Conservation (phyloP, 2,797 vertebrate genomes). For the Argyrosomus regius region DNA sequence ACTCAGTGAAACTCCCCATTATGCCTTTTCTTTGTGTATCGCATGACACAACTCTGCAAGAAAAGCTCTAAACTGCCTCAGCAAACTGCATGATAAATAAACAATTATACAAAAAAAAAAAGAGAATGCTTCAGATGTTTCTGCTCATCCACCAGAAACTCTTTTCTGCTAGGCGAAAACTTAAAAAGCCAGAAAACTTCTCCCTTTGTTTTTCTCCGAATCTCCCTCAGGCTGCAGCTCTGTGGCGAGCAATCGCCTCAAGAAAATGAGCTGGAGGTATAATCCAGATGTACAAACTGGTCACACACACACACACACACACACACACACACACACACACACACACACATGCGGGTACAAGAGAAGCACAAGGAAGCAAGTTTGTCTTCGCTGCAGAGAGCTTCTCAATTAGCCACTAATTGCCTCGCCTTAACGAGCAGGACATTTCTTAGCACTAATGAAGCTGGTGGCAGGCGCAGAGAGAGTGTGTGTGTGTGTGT, state of each 20-base stretch:
- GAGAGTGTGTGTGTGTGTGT: background rate
- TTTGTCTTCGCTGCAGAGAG: constrained; percentile 72
- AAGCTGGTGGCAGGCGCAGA: constrained; percentile 72
- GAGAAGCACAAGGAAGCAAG: constrained; percentile 35
- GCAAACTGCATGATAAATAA: constrained; percentile 50
- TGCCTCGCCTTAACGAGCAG: constrained; percentile 77
- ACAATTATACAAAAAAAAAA: constrained; percentile 31
- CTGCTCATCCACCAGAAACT: constrained; percentile 9
- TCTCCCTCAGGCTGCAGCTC: constrained; percentile 46
- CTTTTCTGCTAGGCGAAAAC: constrained; percentile 15
- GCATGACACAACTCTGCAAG: constrained; percentile 17
- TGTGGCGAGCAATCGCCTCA: constrained; percentile 19
- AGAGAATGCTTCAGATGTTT: constrained; percentile 13
- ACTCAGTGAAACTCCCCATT: constrained; percentile 50
- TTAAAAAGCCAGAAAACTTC: constrained; percentile 22
- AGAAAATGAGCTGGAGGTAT: constrained; percentile 52
- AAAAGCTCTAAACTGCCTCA: constrained; percentile 29
- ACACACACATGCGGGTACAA: background rate
- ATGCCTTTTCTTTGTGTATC: constrained; percentile 27
- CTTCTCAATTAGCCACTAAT: constrained; percentile 84
- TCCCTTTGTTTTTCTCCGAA: constrained; percentile 1
- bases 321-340: background rate
- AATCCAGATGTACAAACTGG: constrained; percentile 42
- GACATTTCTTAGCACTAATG: constrained; percentile 81
- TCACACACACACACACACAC: background rate